A percentile compares a stretch with the other conserved stretches of the same genome.
phyloP scores from a whole-genome alignment of 2,888 invertebrate genomes.

The Dryococelus australis region DNA sequence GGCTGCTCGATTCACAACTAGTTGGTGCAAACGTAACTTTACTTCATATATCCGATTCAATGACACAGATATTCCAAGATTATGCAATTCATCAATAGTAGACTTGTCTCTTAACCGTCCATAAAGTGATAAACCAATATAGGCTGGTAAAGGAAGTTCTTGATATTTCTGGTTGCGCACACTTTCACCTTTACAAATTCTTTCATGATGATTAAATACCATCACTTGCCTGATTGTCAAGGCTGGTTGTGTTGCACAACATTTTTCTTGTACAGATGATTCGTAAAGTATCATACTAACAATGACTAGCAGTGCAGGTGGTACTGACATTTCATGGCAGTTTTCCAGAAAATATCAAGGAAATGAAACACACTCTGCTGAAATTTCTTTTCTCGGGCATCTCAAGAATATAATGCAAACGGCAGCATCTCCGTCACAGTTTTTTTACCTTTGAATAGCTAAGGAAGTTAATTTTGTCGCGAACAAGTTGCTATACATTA shows the following conservation, averaged over 20 bases:
- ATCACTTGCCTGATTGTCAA: background rate
- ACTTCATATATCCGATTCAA: background rate
- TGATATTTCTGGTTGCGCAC: background rate
- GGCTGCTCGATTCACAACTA: background rate
- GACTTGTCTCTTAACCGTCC: background rate
- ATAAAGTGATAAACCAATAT: background rate
- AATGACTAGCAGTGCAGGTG: background rate
- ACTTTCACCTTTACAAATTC: background rate
- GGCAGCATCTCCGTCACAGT: background rate
- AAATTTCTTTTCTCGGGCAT: background rate
- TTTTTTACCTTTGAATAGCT: background rate
- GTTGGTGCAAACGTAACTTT: background rate
- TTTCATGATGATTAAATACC: background rate
- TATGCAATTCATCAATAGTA: background rate
- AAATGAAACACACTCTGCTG: background rate
- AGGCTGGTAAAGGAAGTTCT: background rate
- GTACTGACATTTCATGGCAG: background rate
- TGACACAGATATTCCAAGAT: background rate
- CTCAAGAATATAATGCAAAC: background rate
- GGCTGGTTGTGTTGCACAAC: constrained; percentile 19
- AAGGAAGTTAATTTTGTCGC: background rate
- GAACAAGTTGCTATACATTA: background rate
- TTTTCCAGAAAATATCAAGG: background rate
- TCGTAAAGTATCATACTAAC: background rate
- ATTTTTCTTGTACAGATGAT: background rate